Percentiles rank a stretch among this genome's conserved stretches.
phyloP scores from a whole-genome alignment of 1,140 invertebrate species.

The Agrypnia vestita region DNA sequence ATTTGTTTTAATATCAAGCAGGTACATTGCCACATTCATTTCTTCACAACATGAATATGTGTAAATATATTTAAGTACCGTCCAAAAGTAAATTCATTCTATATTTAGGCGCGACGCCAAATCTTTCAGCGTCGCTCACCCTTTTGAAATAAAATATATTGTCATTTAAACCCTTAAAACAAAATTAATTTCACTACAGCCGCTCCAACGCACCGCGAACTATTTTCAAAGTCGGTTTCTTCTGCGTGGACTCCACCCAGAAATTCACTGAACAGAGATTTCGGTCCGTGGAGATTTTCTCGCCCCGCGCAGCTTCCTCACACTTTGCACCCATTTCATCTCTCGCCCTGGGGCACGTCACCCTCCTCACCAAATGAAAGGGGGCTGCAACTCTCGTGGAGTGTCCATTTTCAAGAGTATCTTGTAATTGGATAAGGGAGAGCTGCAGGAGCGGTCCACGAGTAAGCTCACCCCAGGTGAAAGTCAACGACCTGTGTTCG shows the following conservation, averaged over 20 bases:
- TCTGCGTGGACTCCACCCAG: neutral
- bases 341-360: neutral
- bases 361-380: neutral
- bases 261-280: conserved; percentile 44
- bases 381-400: neutral
- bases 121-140: neutral
- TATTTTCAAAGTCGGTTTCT: conserved; percentile 34
- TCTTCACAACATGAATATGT: no score
- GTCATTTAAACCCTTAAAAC: neutral
- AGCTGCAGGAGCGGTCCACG: conserved; percentile 19
- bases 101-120: no score
- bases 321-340: conserved; percentile 10
- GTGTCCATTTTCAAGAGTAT: conserved; percentile 42
- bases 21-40: no score
- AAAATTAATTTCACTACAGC: conserved; percentile 7
- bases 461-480: conserved; percentile 29
- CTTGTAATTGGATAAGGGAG: conserved; percentile 47
- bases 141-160: conserved; percentile 23
- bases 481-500: conserved; percentile 41
- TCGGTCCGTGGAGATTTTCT: conserved; percentile 3
- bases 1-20: no score
- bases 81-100: no score
- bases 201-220: conserved; percentile 20
- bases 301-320: neutral
- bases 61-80: no score